phyloP scores from a whole-genome alignment of 1,140 invertebrate species.

The Cydia strobilella region DNA sequence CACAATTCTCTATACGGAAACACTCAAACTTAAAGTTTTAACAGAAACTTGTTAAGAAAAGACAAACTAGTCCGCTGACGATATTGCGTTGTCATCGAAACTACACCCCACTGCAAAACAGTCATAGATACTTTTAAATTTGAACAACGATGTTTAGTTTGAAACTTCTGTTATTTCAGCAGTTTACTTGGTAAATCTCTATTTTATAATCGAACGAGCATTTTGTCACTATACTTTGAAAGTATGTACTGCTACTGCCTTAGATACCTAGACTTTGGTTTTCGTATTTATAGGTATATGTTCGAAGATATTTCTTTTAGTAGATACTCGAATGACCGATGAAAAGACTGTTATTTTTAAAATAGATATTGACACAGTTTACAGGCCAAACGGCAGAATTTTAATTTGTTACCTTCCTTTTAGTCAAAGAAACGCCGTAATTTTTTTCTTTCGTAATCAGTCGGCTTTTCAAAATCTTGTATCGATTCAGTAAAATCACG shows the following conservation, averaged over 20 bases:
- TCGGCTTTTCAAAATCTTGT: neutral
- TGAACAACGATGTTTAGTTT: neutral
- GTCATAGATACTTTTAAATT: neutral
- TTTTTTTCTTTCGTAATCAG: neutral
- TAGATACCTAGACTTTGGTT: too few relatives aligned
- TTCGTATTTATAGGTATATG: too few relatives aligned
- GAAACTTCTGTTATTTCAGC: neutral
- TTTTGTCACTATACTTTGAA: too few relatives aligned
- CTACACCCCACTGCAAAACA: slow-evolving; percentile 7
- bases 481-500: slow-evolving; percentile 4
- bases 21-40: slow-evolving; percentile 4
- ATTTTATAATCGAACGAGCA: neutral
- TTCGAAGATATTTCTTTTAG: too few relatives aligned
- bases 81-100: slow-evolving; percentile 14
- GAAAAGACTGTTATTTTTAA: too few relatives aligned
- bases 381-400: neutral
- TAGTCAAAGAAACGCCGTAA: neutral
- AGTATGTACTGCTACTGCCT: too few relatives aligned
- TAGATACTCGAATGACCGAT: too few relatives aligned
- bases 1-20: neutral
- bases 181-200: neutral
- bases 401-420: neutral
- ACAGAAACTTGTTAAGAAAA: neutral
- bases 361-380: neutral
- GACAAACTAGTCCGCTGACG: neutral